Percentiles rank a stretch among this genome's conserved stretches.
phyloP scores from a whole-genome alignment of 2,888 invertebrate genomes.

The Drosophila tanythrix region DNA sequence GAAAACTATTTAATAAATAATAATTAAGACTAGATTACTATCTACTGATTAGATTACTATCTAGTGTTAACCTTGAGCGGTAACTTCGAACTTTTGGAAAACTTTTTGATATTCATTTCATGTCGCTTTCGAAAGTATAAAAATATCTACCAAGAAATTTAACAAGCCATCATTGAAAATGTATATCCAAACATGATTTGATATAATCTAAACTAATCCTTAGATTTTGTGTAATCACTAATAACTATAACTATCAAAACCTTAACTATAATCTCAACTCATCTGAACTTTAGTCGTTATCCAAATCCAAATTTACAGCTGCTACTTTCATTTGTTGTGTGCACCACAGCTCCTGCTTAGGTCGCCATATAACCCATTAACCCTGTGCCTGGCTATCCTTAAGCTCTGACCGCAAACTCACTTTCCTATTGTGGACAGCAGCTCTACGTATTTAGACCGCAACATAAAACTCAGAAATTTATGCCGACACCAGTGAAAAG shows the following conservation, averaged over 20 bases:
- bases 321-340: background rate
- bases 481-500: constrained; percentile 67
- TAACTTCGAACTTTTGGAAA: background rate
- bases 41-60: background rate
- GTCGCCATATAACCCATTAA: constrained; percentile 26
- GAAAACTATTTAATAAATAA: background rate
- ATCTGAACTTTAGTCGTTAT: background rate
- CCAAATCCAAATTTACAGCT: background rate
- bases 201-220: too few relatives aligned
- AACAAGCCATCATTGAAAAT: background rate
- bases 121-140: background rate
- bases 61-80: background rate
- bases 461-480: constrained; percentile 63
- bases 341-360: constrained; percentile 1
- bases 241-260: background rate
- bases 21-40: background rate
- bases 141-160: background rate
- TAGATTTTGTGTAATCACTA: background rate
- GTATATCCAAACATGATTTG: too few relatives aligned
- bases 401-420: constrained; percentile 51
- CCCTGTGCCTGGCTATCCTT: constrained; percentile 15
- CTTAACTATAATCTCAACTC: background rate
- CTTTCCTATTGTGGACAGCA: constrained; percentile 44
- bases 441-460: constrained; percentile 37
- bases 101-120: background rate